These are phyloP conservation scores for Typhlichthys eigenmanni DNA, from an alignment of 2,797 vertebrate genomes.

Conservation along the genomic window DNA sequence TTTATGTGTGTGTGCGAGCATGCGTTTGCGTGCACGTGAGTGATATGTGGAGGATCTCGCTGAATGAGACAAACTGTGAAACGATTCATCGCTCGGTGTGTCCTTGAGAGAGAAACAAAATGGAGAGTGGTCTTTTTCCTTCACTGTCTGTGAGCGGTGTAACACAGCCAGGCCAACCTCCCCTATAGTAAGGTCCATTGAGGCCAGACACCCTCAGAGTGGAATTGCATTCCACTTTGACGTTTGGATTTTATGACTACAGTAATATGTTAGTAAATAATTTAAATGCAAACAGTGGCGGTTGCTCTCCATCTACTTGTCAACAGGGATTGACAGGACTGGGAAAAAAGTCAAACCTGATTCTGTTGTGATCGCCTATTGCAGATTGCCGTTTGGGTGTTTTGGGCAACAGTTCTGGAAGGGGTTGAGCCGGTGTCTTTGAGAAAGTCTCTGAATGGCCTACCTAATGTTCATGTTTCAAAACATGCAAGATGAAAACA, in stretches of 20 bases:
- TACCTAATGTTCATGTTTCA: too few species aligned
- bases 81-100: slow-evolving; percentile 55
- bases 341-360: too few species aligned
- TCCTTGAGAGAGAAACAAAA: slow-evolving; percentile 75
- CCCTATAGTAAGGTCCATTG: slow-evolving; percentile 22
- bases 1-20: slow-evolving; percentile 12
- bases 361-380: neutral
- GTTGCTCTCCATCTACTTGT: slow-evolving; percentile 49
- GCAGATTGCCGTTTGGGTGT: too few species aligned
- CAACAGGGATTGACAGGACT: slow-evolving; percentile 25
- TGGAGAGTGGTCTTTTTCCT: slow-evolving; percentile 69
- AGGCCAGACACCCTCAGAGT: slow-evolving; percentile 21
- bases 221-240: slow-evolving; percentile 33
- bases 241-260: slow-evolving; percentile 28
- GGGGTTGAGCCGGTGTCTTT: too few species aligned
- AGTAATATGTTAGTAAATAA: slow-evolving; percentile 59
- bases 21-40: neutral
- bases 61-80: slow-evolving; percentile 52
- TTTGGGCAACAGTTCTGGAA: too few species aligned
- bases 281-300: slow-evolving; percentile 52
- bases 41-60: slow-evolving; percentile 40
- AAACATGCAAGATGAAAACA: too few species aligned
- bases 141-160: slow-evolving; percentile 57
- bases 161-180: slow-evolving; percentile 32
- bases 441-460: too few species aligned